phyloP scores from a whole-genome alignment of 2,797 vertebrate species.

The Caiman crocodilus region DNA sequence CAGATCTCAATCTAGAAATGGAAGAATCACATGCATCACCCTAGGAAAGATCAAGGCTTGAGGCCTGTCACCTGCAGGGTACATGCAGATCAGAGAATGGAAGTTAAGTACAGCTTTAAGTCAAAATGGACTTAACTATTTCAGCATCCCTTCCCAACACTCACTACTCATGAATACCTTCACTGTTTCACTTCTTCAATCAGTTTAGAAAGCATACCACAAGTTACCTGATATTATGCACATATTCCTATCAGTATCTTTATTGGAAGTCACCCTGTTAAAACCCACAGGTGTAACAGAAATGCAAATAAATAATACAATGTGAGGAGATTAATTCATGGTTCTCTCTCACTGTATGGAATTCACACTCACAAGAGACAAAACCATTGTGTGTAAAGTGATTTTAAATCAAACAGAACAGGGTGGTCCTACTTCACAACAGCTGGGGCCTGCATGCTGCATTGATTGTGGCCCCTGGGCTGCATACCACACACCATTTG shows the following conservation, averaged over 20 bases:
- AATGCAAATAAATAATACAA: not conserved
- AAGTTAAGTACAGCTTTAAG: not conserved
- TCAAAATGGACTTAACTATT: not conserved
- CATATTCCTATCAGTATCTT: not conserved
- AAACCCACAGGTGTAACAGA: not conserved
- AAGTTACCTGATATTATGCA: not conserved
- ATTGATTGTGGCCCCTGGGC: too few relatives aligned
- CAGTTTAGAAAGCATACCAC: not conserved
- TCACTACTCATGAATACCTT: not conserved
- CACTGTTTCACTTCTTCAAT: rapidly evolving
- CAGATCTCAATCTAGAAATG: not conserved
- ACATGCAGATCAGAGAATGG: not conserved
- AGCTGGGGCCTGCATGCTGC: too few relatives aligned
- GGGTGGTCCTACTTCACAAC: too few relatives aligned
- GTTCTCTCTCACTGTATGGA: not conserved
- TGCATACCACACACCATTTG: too few relatives aligned
- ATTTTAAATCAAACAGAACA: not conserved
- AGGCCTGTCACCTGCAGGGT: not conserved
- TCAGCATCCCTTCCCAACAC: rapidly evolving
- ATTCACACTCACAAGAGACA: not conserved
- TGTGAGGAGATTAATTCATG: not conserved
- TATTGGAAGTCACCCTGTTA: not conserved
- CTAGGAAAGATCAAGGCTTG: rapidly evolving
- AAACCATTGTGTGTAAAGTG: not conserved
- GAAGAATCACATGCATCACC: conserved; percentile 25